Conservation (phyloP, 2,797 vertebrate species). For the Oryzias sinensis region DNA sequence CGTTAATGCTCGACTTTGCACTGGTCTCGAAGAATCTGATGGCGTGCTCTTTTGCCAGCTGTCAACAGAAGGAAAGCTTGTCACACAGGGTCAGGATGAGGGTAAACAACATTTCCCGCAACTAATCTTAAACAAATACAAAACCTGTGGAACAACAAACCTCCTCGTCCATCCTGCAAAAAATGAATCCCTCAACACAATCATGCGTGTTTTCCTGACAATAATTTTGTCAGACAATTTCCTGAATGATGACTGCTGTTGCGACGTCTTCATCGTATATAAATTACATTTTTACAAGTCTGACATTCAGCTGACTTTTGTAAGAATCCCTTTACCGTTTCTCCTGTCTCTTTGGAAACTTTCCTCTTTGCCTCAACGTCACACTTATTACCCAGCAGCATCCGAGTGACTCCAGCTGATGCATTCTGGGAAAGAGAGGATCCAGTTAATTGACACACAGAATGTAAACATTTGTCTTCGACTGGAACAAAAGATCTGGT, state of each 20-base stretch:
- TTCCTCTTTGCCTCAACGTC: constrained; percentile 91
- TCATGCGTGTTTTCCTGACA: too few species aligned
- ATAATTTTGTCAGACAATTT: too few species aligned
- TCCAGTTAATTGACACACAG: constrained; percentile 17
- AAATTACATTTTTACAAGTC: background rate
- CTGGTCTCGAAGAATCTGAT: constrained; percentile 95
- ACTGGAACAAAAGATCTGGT: background rate
- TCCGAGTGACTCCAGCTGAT: constrained; percentile 86
- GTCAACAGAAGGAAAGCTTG: constrained; percentile 35
- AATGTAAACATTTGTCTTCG: background rate
- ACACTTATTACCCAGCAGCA: constrained; percentile 94
- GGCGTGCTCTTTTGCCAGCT: constrained; percentile 90
- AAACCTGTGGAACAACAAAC: background rate
- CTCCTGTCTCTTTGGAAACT: constrained; percentile 84
- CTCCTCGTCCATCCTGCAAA: constrained; percentile 4
- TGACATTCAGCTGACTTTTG: background rate
- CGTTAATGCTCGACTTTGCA: constrained; percentile 91
- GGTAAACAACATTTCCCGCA: constrained; percentile 37
- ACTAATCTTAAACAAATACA: constrained; percentile 40
- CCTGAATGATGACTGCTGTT: too few species aligned
- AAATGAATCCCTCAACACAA: background rate
- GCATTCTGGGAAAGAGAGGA: constrained; percentile 82
- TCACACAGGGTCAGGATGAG: constrained; percentile 22
- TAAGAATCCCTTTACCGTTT: constrained; percentile 78
- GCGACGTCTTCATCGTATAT: background rate